Base-by-base conservation (phyloP, 1,140 invertebrate genomes). In the Pantala flavescens region DNA sequence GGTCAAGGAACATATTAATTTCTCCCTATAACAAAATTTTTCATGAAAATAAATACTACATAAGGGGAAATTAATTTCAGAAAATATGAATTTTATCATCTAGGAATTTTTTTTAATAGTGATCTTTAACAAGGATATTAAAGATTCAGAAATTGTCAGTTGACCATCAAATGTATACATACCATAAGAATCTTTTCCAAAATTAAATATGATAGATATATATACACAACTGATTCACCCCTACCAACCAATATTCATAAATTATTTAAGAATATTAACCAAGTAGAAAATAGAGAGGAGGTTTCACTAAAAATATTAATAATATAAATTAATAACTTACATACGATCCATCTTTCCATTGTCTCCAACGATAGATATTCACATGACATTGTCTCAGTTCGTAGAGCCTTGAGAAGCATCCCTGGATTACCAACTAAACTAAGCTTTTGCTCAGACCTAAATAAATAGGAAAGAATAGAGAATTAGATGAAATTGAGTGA, bases 321-420 rank as follows among this genome's bases (percentile, higher is more conserved):
- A 43, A 24, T 43, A 55, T 7, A 49, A 23, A 11, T 76, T n/a
- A 55, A 73, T 76, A 36, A 84, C 85, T 85, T 84, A 90, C 88
- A 93, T 78, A 98, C 94, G 24, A 99, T 93, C 96, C 97, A 99
- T 80, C 93, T 89, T 81, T 99, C 97, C 85, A 99, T 92, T 72
- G 89, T 88, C 81, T 99, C 97, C 55, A 99, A 84, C 16, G 97
- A 98, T 28, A 99, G 82, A 84, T 95, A 98, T 85, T 99, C 97
- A 84, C 97, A 98, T 19, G 96, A 97, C 87, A 98, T 96, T 75
- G 93, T 96, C 75, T 98, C 96, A 0, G 95, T 97, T 77, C 93
- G 89, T 12, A 94, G 91, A n/a, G 96, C 94, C 83, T 96, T 98
- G 19, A 99, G 85, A 74, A 99, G 88, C 77, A 95, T 92, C 23